Conservation (phyloP, 2,797 vertebrate species). For the Menidia menidia region DNA sequence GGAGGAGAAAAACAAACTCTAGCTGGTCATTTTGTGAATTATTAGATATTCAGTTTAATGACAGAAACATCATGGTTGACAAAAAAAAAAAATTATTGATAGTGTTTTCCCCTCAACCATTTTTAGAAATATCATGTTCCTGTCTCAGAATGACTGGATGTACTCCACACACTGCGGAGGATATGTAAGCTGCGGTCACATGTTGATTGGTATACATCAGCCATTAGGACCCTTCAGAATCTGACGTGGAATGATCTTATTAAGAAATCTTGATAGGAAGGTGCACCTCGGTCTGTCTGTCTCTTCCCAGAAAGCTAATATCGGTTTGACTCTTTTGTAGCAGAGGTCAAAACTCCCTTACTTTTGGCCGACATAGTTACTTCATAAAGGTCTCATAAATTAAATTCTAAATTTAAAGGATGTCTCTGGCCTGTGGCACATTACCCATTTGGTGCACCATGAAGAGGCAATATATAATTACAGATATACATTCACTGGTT, state of each 20-base stretch:
- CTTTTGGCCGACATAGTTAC: constrained; percentile 60
- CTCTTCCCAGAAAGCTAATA: constrained; percentile 57
- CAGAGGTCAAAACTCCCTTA: constrained; percentile 69
- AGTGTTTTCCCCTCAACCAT: constrained; percentile 11
- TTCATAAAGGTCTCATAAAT: constrained; percentile 49
- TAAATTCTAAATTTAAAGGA: constrained; percentile 50
- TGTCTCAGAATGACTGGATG: constrained; percentile 8
- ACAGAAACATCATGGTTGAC: constrained; percentile 2
- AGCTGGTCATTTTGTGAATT: background rate
- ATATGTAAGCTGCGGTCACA: constrained; percentile 9
- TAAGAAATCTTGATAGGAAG: constrained; percentile 46
- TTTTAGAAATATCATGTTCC: background rate
- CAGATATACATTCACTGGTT: constrained; percentile 47
- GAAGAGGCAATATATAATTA: constrained; percentile 26
- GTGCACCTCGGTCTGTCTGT: constrained; percentile 46
- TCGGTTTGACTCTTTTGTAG: constrained; percentile 56
- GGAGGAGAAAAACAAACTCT: constrained; percentile 11
- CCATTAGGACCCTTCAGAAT: background rate
- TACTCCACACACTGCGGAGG: constrained; percentile 7
- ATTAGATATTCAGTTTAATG: background rate
- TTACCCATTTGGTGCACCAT: constrained; percentile 55
- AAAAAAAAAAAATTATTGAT: background rate
- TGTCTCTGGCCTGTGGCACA: constrained; percentile 36
- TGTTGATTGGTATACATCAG: constrained; percentile 26
- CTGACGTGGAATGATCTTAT: constrained; percentile 2